phyloP scores from a whole-genome alignment of 2,888 invertebrate species.

The Ormyrus pomaceus region DNA sequence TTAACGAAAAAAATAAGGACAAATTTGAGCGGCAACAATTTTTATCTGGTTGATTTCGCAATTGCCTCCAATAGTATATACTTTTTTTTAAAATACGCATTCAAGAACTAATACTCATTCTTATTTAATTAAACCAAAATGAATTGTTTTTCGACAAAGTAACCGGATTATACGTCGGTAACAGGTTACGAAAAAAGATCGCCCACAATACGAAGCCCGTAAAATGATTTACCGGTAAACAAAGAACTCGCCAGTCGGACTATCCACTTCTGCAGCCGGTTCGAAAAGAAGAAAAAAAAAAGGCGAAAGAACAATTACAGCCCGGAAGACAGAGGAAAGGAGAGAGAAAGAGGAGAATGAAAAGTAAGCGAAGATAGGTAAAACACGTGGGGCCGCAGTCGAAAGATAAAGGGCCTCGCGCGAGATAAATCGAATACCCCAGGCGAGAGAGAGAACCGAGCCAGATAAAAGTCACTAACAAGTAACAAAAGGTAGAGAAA shows the following conservation, averaged over 20 bases:
- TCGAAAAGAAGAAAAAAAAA: slow-evolving; percentile 19
- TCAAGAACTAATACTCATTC: too few relatives aligned
- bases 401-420: slow-evolving; percentile 53
- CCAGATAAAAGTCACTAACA: slow-evolving; percentile 72
- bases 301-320: slow-evolving; percentile 44
- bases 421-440: slow-evolving; percentile 68
- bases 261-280: too few relatives aligned
- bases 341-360: slow-evolving; percentile 43
- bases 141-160: too few relatives aligned
- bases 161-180: too few relatives aligned
- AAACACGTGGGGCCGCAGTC: slow-evolving; percentile 43
- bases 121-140: too few relatives aligned
- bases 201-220: too few relatives aligned
- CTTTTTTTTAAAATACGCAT: too few relatives aligned
- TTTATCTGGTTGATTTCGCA: too few relatives aligned
- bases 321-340: slow-evolving; percentile 39
- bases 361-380: slow-evolving; percentile 51
- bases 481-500: slow-evolving; percentile 67
- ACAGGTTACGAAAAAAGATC: too few relatives aligned
- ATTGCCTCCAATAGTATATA: too few relatives aligned
- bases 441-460: slow-evolving; percentile 33
- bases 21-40: neutral
- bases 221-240: neutral
- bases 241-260: neutral
- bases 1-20: neutral